Conservation (phyloP, 2,113 vertebrate species). For the Campylorhamphus procurvoides region DNA sequence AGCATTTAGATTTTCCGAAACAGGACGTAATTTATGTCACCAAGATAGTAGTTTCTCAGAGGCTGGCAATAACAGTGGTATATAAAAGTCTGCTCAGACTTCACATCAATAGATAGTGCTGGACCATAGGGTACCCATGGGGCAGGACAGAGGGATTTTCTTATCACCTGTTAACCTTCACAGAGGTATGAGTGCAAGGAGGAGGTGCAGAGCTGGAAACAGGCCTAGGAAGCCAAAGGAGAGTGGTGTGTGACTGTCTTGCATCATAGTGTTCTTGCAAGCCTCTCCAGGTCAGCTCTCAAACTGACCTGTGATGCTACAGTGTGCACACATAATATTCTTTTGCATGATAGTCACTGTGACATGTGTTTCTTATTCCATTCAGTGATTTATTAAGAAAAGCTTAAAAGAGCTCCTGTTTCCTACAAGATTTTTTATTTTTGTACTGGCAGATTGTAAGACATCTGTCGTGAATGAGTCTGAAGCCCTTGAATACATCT, state of each 20-base stretch:
- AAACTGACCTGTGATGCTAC: background rate
- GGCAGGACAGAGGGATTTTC: background rate
- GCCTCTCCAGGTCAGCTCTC: background rate
- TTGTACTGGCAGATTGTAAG: background rate
- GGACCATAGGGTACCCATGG: background rate
- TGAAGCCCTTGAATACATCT: background rate
- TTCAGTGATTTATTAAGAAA: background rate
- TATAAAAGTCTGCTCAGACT: background rate
- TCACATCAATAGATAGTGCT: background rate
- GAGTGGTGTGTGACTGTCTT: background rate
- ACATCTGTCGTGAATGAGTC: background rate
- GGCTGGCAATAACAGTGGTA: rapidly evolving
- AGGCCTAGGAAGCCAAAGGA: background rate
- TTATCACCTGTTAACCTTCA: background rate
- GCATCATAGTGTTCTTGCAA: rapidly evolving
- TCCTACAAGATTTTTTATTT: background rate
- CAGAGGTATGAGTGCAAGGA: background rate
- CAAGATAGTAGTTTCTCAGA: background rate
- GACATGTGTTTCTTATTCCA: background rate
- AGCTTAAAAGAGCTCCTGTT: background rate
- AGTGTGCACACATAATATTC: background rate
- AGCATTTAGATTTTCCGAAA: background rate
- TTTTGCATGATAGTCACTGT: background rate
- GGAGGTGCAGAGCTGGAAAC: background rate
- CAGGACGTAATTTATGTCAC: background rate